Evolutionary conservation across 2,113 vertebrate species (phyloP).

Genomic region (Myotis yumanensis): DNA sequence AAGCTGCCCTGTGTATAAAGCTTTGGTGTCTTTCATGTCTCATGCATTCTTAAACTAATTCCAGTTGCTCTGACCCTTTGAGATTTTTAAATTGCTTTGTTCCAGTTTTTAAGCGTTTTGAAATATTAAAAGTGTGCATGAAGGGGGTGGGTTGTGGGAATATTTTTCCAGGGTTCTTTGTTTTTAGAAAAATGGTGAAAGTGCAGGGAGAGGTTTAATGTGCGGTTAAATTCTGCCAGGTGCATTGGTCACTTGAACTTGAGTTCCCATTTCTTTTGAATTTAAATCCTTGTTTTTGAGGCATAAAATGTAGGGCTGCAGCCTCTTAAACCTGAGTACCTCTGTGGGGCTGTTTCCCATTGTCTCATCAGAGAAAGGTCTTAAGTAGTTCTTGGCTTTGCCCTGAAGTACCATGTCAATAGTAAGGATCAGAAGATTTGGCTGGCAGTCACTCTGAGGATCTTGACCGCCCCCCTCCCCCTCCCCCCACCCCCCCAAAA

Average conservation of each 20-base stretch:
- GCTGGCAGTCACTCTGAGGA: not conserved
- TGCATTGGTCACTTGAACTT: constrained; percentile 40
- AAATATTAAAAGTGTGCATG: constrained; percentile 70
- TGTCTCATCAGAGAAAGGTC: constrained; percentile 62
- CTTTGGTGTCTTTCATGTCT: constrained; percentile 62
- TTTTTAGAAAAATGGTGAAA: constrained; percentile 48
- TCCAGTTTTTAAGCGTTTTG: constrained; percentile 62
- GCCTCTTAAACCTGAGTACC: constrained; percentile 32
- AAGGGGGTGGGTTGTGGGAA: constrained; percentile 60
- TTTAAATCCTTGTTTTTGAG: constrained; percentile 42
- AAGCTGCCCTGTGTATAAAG: constrained; percentile 65
- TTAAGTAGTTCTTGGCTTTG: constrained; percentile 27
- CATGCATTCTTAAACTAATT: constrained; percentile 69
- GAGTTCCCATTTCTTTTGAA: constrained; percentile 41
- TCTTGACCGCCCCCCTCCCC: not conserved
- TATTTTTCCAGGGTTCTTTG: constrained; percentile 57
- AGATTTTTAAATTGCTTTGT: constrained; percentile 72
- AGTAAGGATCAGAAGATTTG: constrained; percentile 65
- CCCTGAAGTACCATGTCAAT: constrained; percentile 13
- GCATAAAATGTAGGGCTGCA: not conserved
- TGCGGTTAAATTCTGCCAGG: constrained; percentile 59
- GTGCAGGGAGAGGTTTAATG: constrained; percentile 26
- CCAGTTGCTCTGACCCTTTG: constrained; percentile 70
- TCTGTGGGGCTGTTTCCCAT: not conserved
- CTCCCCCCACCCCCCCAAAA: not conserved